phyloP scores from a whole-genome alignment of 2,888 invertebrate species.

The Sarcophaga carnaria region DNA sequence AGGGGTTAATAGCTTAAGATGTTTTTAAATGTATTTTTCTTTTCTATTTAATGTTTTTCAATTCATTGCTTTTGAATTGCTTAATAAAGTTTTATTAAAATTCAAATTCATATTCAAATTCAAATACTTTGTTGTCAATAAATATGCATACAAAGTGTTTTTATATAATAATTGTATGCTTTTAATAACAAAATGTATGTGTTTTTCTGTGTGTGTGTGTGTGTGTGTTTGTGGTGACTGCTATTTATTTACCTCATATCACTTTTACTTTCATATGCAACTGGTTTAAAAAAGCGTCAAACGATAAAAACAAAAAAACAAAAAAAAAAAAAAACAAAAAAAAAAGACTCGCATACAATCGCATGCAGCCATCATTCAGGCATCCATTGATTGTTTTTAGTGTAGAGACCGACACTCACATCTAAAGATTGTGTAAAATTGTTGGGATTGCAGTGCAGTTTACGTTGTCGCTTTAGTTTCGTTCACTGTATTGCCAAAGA shows the following conservation, averaged over 20 bases:
- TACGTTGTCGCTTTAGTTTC: not conserved
- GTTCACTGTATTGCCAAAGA: slow-evolving; percentile 47
- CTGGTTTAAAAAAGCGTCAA: slow-evolving; percentile 58
- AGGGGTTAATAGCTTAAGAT: slow-evolving; percentile 19
- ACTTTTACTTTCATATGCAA: slow-evolving; percentile 71
- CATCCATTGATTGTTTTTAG: slow-evolving; percentile 2
- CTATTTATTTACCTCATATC: slow-evolving; percentile 60
- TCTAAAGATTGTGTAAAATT: slow-evolving; percentile 44
- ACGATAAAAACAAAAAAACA: not conserved
- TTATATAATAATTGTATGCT: slow-evolving; percentile 45
- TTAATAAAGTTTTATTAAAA: slow-evolving; percentile 48
- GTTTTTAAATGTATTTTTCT: not conserved
- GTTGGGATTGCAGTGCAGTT: slow-evolving; percentile 29
- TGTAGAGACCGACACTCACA: not conserved
- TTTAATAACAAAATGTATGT: slow-evolving; percentile 6
- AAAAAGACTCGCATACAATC: not conserved
- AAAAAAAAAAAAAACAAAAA: slow-evolving; percentile 18
- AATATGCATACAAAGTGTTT: slow-evolving; percentile 20
- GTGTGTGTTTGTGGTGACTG: not conserved
- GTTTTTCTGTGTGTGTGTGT: not conserved
- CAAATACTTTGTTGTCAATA: slow-evolving; percentile 12
- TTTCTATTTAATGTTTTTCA: slow-evolving; percentile 15
- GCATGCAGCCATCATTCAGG: slow-evolving; percentile 27
- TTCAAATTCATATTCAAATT: slow-evolving; percentile 10
- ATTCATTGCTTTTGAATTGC: slow-evolving; percentile 17